phyloP scores from a whole-genome alignment of 2,888 invertebrate genomes.

The Chromoteleia sp. region DNA sequence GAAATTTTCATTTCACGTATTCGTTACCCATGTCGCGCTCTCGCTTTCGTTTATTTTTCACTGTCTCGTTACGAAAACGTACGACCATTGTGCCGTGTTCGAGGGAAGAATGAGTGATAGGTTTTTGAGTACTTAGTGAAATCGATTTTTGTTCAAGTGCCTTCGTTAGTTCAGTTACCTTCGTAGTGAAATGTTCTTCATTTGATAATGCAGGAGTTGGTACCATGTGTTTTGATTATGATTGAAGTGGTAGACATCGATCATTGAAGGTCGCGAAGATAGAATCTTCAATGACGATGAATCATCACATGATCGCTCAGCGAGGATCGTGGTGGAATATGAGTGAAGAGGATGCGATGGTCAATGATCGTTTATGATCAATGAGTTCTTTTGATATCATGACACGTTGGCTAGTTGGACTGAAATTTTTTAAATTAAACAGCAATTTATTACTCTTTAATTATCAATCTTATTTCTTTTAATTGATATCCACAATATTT shows the following conservation, averaged over 20 bases:
- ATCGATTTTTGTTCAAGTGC: not conserved
- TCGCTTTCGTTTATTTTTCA: constrained; percentile 31
- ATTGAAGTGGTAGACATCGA: constrained; percentile 3
- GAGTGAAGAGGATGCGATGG: not conserved
- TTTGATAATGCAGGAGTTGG: not conserved
- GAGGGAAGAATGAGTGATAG: constrained; percentile 3
- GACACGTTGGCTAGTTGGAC: not conserved
- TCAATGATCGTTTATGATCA: not conserved
- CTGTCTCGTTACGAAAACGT: constrained; percentile 24
- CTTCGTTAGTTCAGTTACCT: not conserved
- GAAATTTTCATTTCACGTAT: constrained; percentile 40
- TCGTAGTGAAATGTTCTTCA: not conserved
- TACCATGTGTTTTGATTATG: constrained; percentile 2
- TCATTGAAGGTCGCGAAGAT: constrained; percentile 3
- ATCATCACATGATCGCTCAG: constrained; percentile 7
- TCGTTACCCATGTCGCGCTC: constrained; percentile 9
- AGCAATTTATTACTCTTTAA: not conserved
- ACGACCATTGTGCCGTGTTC: not conserved
- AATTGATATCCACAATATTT: too few relatives aligned
- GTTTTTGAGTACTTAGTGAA: constrained; percentile 21
- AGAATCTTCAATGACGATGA: constrained; percentile 25
- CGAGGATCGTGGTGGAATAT: constrained; percentile 1
- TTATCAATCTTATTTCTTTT: too few relatives aligned
- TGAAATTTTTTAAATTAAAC: not conserved
- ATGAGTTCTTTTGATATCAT: not conserved